phyloP scores from a whole-genome alignment of 2,888 invertebrate genomes.

The Diachrysia chrysitis region DNA sequence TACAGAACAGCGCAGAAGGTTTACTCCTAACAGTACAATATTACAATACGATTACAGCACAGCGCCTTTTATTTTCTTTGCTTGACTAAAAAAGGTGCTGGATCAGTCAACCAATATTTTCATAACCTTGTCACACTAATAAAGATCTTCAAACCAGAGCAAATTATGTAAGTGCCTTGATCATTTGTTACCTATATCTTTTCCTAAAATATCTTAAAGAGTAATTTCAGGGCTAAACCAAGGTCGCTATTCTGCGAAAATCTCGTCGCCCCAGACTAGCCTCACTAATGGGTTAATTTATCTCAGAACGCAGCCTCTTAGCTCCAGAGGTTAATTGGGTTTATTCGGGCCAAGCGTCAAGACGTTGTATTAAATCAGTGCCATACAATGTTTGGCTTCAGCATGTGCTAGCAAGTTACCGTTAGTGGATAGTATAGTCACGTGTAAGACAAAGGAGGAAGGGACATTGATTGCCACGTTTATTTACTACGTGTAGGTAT shows the following conservation, averaged over 20 bases:
- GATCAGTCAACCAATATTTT: too few relatives aligned
- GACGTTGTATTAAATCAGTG: neutral
- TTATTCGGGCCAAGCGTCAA: neutral
- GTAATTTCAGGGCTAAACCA: neutral
- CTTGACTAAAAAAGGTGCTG: too few relatives aligned
- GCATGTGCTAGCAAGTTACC: neutral
- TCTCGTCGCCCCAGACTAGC: neutral
- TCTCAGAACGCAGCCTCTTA: neutral
- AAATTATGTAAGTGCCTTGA: too few relatives aligned
- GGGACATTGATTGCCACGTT: neutral
- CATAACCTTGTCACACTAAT: too few relatives aligned
- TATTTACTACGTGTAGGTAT: neutral
- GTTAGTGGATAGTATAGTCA: neutral
- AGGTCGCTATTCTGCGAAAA: neutral
- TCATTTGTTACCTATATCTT: neutral
- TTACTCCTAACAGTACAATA: neutral
- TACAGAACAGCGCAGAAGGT: conserved; percentile 10
- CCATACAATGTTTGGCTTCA: neutral
- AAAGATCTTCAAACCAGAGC: too few relatives aligned
- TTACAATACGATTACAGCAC: too few relatives aligned
- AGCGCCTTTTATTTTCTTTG: too few relatives aligned
- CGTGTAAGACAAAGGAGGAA: neutral
- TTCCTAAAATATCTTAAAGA: neutral
- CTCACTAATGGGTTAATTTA: conserved; percentile 2
- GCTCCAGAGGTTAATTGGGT: conserved; percentile 1